Evolutionary conservation across 2,113 vertebrate genomes (phyloP).

Genomic region (Grammomys surdaster): DNA sequence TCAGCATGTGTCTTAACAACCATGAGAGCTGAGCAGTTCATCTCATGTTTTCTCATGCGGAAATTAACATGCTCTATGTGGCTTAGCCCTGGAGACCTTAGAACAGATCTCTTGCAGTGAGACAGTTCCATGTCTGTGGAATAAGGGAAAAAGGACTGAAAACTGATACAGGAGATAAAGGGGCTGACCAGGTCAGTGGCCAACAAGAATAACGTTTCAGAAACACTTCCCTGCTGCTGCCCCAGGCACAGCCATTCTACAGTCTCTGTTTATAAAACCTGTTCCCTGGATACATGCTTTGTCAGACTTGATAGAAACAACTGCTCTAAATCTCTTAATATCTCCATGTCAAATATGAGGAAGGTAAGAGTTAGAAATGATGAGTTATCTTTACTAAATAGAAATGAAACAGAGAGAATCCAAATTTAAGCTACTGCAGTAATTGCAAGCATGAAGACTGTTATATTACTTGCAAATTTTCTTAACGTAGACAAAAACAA

Average conservation of each 20-base stretch:
- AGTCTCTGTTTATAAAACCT: slow-evolving; percentile 19
- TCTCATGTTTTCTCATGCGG: not conserved
- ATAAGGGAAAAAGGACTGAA: not conserved
- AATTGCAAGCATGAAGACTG: not conserved
- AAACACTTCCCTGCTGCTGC: not conserved
- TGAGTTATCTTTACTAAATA: not conserved
- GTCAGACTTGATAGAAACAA: slow-evolving; percentile 13
- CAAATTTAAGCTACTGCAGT: not conserved
- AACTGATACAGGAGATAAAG: not conserved
- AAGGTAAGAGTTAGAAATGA: not conserved
- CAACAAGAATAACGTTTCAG: not conserved
- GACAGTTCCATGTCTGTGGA: not conserved
- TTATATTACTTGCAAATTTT: slow-evolving; percentile 47
- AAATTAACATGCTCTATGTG: slow-evolving; percentile 14
- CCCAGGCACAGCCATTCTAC: not conserved
- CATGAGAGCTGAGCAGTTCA: not conserved
- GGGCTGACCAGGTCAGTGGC: not conserved
- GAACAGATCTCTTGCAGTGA: not conserved
- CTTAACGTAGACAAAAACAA: slow-evolving; percentile 15
- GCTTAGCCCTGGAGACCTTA: not conserved
- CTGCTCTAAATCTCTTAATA: not conserved
- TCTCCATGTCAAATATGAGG: slow-evolving; percentile 24
- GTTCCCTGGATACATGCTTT: not conserved
- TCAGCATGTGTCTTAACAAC: not conserved
- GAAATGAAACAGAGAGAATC: not conserved